Conservation (phyloP, 2,113 vertebrate species). For the Calypte anna region DNA sequence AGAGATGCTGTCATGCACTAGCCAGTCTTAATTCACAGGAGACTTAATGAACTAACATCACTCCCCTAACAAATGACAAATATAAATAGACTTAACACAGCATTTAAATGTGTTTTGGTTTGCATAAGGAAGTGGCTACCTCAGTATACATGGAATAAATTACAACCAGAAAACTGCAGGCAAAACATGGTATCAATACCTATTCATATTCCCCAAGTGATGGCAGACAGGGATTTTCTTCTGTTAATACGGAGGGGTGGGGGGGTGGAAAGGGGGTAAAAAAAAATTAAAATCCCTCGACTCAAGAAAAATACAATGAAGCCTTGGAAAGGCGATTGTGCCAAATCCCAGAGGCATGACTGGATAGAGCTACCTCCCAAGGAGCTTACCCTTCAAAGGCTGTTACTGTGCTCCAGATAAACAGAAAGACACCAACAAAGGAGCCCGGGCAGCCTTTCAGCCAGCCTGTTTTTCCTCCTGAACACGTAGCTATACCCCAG, state of each 20-base stretch:
- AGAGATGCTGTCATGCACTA: neutral
- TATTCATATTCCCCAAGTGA: neutral
- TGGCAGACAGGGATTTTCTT: neutral
- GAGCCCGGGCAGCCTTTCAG: neutral
- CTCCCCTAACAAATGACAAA: neutral
- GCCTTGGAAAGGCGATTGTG: neutral
- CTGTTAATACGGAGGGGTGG: neutral
- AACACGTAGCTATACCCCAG: accelerated
- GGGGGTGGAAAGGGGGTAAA: too few relatives aligned
- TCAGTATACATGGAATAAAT: neutral
- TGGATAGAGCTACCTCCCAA: neutral
- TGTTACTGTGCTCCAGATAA: neutral
- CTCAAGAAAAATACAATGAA: neutral
- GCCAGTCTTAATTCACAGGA: neutral
- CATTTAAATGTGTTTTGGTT: neutral
- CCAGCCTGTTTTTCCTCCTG: neutral
- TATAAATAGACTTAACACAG: neutral
- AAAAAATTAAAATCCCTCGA: too few relatives aligned
- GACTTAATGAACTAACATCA: neutral
- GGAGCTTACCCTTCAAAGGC: neutral
- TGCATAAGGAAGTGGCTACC: neutral
- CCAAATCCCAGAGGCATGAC: neutral
- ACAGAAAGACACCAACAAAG: neutral
- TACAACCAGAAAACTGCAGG: neutral
- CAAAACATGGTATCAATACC: neutral